Evolutionary conservation across 2,113 vertebrate species (phyloP).

Genomic region (Murina feae): DNA sequence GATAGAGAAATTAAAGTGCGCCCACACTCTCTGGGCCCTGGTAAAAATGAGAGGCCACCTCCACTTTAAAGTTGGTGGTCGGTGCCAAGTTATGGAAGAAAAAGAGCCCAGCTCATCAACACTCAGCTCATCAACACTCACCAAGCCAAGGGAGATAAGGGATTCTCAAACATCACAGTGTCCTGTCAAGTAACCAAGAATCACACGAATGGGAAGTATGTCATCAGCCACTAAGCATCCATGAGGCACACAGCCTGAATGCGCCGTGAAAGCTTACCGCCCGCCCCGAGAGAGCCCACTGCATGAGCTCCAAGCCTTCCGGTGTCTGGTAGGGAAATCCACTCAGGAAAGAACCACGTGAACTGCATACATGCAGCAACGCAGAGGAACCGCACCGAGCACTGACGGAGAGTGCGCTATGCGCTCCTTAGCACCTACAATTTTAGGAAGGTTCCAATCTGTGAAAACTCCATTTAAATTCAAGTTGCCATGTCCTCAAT

Average conservation of each 20-base stretch:
- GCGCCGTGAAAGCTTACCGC: rapidly evolving
- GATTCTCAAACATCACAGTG: not conserved
- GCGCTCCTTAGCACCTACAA: not conserved
- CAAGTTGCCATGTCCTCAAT: not conserved
- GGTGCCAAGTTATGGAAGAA: not conserved
- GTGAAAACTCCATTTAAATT: not conserved
- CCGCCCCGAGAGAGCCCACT: rapidly evolving
- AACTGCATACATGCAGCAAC: not conserved
- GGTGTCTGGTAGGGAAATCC: not conserved
- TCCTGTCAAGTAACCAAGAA: not conserved
- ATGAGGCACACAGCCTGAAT: rapidly evolving
- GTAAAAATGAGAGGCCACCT: not conserved
- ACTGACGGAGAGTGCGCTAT: not conserved
- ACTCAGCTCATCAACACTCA: not conserved
- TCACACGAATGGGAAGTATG: not conserved
- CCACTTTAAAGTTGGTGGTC: not conserved
- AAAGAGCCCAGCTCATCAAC: not conserved
- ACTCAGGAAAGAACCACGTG: not conserved
- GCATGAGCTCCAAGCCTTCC: not conserved
- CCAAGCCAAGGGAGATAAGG: not conserved
- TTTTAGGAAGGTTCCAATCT: not conserved
- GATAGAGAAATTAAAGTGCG: not conserved
- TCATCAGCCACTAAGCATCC: not conserved
- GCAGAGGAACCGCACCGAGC: not conserved
- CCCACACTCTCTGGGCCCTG: not conserved